phyloP scores from a whole-genome alignment of 1,140 invertebrate genomes.

The Epicauta chinensis region DNA sequence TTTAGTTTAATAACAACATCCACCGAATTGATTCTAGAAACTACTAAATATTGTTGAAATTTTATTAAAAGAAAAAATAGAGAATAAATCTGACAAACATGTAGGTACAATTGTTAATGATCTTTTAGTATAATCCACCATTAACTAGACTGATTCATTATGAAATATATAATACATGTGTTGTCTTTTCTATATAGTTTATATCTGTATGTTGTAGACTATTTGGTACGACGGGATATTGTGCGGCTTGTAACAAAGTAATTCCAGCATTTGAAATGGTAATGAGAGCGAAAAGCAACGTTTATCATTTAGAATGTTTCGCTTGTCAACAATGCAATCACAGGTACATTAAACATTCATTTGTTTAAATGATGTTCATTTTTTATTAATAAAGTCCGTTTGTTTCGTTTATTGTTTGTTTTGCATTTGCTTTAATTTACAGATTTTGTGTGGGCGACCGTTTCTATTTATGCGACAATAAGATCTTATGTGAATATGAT shows the following conservation, averaged over 20 bases:
- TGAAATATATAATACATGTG: too few relatives aligned
- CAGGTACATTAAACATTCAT: slow-evolving; percentile 56
- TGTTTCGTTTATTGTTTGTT: background rate
- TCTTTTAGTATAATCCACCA: too few relatives aligned
- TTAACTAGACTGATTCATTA: too few relatives aligned
- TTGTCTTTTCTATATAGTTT: too few relatives aligned
- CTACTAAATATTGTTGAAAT: too few relatives aligned
- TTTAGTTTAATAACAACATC: slow-evolving; percentile 8
- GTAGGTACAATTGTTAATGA: too few relatives aligned
- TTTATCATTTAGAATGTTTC: slow-evolving; percentile 95
- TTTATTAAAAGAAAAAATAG: too few relatives aligned
- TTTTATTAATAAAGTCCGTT: background rate
- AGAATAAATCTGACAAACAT: too few relatives aligned
- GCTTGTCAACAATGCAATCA: slow-evolving; percentile 95
- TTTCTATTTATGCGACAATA: slow-evolving; percentile 89
- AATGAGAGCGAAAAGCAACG: slow-evolving; percentile 89
- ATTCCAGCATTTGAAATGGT: slow-evolving; percentile 97
- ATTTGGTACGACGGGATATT: slow-evolving; percentile 88
- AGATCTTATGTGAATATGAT: slow-evolving; percentile 90
- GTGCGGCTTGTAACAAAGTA: slow-evolving; percentile 85
- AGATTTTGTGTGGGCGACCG: slow-evolving; percentile 90
- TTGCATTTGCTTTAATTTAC: background rate
- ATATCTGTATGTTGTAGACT: slow-evolving; percentile 53
- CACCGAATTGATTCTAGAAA: too few relatives aligned
- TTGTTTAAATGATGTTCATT: background rate